A percentile compares a stretch with the other conserved stretches of the same genome.
These are phyloP conservation scores for Hystrix cristata DNA, from an alignment of 2,113 vertebrate genomes.

Conservation along the genomic window DNA sequence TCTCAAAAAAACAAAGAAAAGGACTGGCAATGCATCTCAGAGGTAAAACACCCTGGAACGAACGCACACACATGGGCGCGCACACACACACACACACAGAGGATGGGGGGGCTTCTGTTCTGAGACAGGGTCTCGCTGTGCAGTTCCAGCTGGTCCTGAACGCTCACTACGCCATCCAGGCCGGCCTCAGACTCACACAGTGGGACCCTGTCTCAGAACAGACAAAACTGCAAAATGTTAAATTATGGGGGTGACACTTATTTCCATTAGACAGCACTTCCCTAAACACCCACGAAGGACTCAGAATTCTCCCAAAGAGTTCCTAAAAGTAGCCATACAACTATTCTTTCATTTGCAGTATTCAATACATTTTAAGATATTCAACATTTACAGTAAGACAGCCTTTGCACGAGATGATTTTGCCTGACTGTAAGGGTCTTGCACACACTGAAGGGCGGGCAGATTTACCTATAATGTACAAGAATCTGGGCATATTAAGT, in stretches of 20 bases:
- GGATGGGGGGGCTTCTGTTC: neutral
- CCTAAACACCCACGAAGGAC: neutral
- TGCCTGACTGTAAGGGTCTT: neutral
- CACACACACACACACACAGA: neutral
- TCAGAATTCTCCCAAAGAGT: neutral
- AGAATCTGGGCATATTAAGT: neutral
- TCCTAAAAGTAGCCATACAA: neutral
- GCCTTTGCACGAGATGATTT: neutral
- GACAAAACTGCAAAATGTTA: neutral
- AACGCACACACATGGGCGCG: neutral
- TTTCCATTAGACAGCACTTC: neutral
- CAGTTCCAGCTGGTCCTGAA: neutral
- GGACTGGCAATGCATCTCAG: neutral
- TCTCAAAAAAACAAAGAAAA: neutral
- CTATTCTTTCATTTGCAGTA: neutral
- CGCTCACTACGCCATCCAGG: neutral
- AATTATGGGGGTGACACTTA: neutral
- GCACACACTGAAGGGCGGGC: neutral
- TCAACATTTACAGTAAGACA: neutral
- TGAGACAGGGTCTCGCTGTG: neutral
- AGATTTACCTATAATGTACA: too few species aligned
- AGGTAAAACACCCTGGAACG: neutral
- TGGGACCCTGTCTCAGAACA: neutral
- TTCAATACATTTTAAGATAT: neutral
- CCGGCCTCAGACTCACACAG: neutral